Conservation (phyloP, 2,113 vertebrate genomes). For the Hemibagrus wyckioides region DNA sequence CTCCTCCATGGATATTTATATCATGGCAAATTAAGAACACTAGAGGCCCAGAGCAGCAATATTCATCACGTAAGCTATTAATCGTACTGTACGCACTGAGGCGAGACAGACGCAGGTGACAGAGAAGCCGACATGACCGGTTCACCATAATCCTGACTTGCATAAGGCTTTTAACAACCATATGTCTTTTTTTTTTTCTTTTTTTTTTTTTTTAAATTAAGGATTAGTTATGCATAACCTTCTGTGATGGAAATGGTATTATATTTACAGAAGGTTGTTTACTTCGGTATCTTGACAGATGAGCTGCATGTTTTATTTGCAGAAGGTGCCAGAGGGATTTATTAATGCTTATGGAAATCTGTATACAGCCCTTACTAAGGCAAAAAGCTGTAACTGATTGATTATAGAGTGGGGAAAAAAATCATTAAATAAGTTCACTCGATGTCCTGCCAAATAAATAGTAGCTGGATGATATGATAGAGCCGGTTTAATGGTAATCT, state of each 20-base stretch:
- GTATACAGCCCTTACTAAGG: background rate
- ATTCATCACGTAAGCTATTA: background rate
- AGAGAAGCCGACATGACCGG: background rate
- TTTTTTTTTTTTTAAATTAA: too few relatives aligned
- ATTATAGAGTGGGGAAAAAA: background rate
- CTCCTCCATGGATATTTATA: background rate
- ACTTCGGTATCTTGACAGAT: background rate
- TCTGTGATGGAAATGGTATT: too few relatives aligned
- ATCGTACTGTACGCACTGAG: background rate
- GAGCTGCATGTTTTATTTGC: background rate
- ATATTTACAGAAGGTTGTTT: background rate
- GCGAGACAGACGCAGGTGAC: background rate
- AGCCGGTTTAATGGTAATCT: background rate
- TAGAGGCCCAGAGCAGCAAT: constrained; percentile 7
- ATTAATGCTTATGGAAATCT: constrained; percentile 19
- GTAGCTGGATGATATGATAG: background rate
- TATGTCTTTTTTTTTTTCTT: background rate
- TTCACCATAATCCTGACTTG: background rate
- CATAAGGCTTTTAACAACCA: background rate
- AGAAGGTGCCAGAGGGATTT: background rate
- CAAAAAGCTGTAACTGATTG: background rate
- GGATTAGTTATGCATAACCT: background rate
- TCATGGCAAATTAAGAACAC: background rate
- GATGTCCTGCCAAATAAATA: background rate
- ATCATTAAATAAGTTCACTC: background rate